Evolutionary conservation across 2,113 vertebrate species (phyloP).

Genomic region (Morone saxatilis): DNA sequence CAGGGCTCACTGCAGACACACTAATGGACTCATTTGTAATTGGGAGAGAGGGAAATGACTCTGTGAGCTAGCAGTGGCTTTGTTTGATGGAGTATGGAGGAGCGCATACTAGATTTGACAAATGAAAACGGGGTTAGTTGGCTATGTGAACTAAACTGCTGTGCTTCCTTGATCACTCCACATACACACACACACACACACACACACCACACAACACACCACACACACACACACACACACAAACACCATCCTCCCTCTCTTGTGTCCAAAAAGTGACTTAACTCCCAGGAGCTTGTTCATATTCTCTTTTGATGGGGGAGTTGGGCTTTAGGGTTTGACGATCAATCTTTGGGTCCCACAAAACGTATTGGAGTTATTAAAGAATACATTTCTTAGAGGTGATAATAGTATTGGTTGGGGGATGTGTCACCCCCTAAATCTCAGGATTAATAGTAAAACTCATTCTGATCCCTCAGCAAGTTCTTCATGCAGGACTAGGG

Average conservation of each 20-base stretch:
- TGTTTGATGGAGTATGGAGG: conserved; percentile 93
- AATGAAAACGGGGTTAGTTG: conserved; percentile 90
- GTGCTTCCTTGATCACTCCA: conserved; percentile 72
- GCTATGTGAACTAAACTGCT: conserved; percentile 87
- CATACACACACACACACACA: conserved; percentile 7
- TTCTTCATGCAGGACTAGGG: conserved; percentile 15
- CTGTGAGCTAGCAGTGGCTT: conserved; percentile 90
- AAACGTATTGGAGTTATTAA: conserved; percentile 86
- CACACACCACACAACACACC: neutral
- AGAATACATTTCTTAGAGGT: conserved; percentile 79
- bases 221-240: neutral
- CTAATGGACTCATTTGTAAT: conserved; percentile 99
- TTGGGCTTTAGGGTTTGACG: neutral
- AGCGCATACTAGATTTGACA: conserved; percentile 93
- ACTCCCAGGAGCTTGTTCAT: conserved; percentile 31
- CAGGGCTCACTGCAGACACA: conserved; percentile 97
- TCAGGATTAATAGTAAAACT: conserved; percentile 43
- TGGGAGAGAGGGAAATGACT: conserved; percentile 97
- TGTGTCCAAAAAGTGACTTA: conserved; percentile 82
- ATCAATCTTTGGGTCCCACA: conserved; percentile 73
- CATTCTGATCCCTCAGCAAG: conserved; percentile 27
- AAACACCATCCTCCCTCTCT: conserved; percentile 35
- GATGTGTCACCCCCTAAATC: conserved; percentile 79
- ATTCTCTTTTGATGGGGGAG: conserved; percentile 46
- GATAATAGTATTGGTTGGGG: conserved; percentile 80